phyloP scores from a whole-genome alignment of 35 echinoderm and acorn worm genomes.

The Ophioderma brevispina region DNA sequence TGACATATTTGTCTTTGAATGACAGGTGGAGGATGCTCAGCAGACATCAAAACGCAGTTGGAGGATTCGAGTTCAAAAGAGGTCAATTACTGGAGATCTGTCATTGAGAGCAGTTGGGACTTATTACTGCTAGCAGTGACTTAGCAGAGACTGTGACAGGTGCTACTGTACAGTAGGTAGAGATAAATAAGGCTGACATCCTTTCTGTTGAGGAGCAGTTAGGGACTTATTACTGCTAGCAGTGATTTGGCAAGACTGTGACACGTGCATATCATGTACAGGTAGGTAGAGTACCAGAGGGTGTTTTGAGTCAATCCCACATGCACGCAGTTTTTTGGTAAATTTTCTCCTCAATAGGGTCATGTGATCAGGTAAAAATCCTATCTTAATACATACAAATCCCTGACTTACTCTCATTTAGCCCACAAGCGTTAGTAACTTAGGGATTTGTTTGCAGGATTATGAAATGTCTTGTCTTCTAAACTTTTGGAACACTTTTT shows the following conservation, averaged over 20 bases:
- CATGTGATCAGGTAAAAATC: background rate
- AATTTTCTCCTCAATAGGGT: background rate
- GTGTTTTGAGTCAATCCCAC: background rate
- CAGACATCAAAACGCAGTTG: conserved; percentile 61
- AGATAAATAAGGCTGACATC: no score
- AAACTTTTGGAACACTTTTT: no score
- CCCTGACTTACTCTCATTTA: no score
- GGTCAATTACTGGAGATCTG: conserved; percentile 71
- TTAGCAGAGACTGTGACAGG: conserved; percentile 70
- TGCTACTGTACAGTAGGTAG: no score
- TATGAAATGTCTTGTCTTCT: no score
- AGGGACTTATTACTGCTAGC: conserved; percentile 61
- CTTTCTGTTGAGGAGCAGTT: conserved; percentile 81
- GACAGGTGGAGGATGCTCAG: conserved; percentile 74
- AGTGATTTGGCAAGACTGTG: conserved; percentile 64
- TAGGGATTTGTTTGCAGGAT: no score
- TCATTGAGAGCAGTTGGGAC: conserved; percentile 71
- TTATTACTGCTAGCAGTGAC: conserved; percentile 69
- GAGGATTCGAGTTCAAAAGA: conserved; percentile 48
- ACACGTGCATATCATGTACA: conserved; percentile 81
- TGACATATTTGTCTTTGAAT: no score
- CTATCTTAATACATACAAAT: background rate
- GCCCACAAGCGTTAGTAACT: no score
- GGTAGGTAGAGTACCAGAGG: conserved; percentile 27
- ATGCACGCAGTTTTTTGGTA: no score